Base-by-base conservation (phyloP, 2,113 vertebrate genomes). In the Eulacestoma nigropectus region DNA sequence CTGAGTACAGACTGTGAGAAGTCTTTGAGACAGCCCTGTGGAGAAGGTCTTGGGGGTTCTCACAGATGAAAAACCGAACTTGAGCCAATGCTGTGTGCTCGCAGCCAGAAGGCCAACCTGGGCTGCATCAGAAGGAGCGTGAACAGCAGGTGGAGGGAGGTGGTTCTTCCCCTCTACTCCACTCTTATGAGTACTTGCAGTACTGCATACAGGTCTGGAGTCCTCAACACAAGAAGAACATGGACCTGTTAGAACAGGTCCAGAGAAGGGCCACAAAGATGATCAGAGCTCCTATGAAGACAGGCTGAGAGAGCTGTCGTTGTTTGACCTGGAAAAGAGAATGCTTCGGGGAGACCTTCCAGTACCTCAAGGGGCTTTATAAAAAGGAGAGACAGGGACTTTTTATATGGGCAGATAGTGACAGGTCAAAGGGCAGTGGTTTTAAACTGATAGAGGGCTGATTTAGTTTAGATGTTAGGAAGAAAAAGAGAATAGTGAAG, bases 341-440 rank as follows among this genome's bases (percentile, higher is more conserved):
- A 42, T 26, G 2, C 26, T 73, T 32, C 10, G 1, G 0, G 0
- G 11, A 80, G 12, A 57, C 12, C 0, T 0, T 73, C 32, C 12
- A 42, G 11, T 50, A 37, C 17, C 20, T 35, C 42, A 64, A 80
- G 21, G 29, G 7, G 4, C 25, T 55, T 64, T 42, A 19, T 49
- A 10, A 18, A 64, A 56, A 56, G 16, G 35, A 42, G 11, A 62
- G 19, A 62, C n/a, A n/a, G 26, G 35, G 26, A 49, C 26, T 72
- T 79, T 41, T 56, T 56, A 22, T 22, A 22, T 32, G 57, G 13
- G 75, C 49, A 79, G 30, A 49, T 35, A 35, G 16, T n/a, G 41
- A 79, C 35, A 64, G 11, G 21, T 42, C 14, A 22, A 72, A 21
- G 30, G 20, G 10, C 8, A 39, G 21, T 55, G n/a, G 16, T 55